A percentile compares a stretch with the other conserved stretches of the same genome.
phyloP scores from a whole-genome alignment of 1,140 invertebrate species.

The Orius insidiosus region DNA sequence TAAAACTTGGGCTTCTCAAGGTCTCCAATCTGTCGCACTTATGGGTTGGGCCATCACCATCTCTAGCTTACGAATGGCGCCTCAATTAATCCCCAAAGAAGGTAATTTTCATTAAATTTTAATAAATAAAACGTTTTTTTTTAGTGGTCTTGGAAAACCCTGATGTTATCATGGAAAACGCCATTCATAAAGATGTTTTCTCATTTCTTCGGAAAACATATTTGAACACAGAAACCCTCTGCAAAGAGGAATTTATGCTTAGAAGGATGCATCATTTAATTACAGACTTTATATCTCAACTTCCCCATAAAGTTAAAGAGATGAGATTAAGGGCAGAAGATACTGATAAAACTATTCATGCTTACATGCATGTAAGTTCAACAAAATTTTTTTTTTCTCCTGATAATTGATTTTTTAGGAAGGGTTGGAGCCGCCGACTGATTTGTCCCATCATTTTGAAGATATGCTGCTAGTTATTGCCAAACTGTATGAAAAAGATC shows the following conservation, averaged over 20 bases:
- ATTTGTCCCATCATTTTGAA: conserved; percentile 65
- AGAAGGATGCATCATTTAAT: conserved; percentile 68
- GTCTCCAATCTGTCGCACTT: conserved; percentile 53
- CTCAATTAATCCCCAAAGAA: conserved; percentile 22
- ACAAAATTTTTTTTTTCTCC: conserved; percentile 24
- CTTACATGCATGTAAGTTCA: conserved; percentile 43
- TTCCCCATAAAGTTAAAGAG: conserved; percentile 81
- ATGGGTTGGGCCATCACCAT: conserved; percentile 66
- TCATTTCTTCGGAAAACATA: conserved; percentile 54
- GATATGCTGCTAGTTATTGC: conserved; percentile 60
- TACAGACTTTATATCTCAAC: conserved; percentile 81
- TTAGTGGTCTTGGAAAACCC: conserved; percentile 48
- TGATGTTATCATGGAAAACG: conserved; percentile 52
- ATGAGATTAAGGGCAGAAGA: conserved; percentile 73
- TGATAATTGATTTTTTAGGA: conserved; percentile 32
- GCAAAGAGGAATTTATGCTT: conserved; percentile 58
- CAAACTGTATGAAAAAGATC: conserved; percentile 59
- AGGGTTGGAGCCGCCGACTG: conserved; percentile 58
- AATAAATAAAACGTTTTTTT: conserved; percentile 13
- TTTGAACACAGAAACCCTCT: conserved; percentile 48
- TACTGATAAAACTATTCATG: conserved; percentile 60
- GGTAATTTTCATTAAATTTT: conserved; percentile 11
- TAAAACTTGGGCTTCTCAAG: conserved; percentile 39
- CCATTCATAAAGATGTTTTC: conserved; percentile 66
- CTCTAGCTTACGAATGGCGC: conserved; percentile 50